These are phyloP conservation scores for Columba livia DNA, from an alignment of 2,113 vertebrate genomes.

Conservation along the genomic window DNA sequence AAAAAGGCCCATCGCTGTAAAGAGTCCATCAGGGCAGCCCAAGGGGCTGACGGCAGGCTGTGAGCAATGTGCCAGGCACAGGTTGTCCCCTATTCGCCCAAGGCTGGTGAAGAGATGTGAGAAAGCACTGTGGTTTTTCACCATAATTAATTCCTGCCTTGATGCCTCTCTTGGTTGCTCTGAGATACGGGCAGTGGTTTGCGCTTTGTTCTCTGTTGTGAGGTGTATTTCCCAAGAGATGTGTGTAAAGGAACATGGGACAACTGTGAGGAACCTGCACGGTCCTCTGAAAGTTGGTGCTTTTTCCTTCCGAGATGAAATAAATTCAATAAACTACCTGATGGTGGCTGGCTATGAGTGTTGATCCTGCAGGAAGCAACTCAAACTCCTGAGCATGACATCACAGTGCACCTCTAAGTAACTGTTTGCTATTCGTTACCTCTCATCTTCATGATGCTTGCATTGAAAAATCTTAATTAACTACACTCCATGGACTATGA, in stretches of 20 bases:
- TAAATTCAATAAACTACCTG: neutral
- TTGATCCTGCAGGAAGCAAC: neutral
- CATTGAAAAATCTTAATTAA: neutral
- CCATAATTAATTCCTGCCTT: neutral
- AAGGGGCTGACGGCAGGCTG: neutral
- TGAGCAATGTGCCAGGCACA: neutral
- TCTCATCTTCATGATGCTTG: neutral
- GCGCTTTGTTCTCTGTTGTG: neutral
- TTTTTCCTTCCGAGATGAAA: neutral
- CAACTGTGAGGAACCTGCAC: neutral
- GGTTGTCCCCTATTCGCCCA: neutral
- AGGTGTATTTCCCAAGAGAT: neutral
- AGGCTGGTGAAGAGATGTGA: neutral
- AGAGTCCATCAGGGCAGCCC: neutral
- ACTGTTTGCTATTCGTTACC: fast-evolving
- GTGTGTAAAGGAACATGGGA: neutral
- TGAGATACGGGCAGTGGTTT: neutral
- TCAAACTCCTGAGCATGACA: neutral
- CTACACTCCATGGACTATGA: neutral
- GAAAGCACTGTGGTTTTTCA: neutral
- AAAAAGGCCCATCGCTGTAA: neutral
- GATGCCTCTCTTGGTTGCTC: fast-evolving
- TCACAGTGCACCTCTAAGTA: neutral
- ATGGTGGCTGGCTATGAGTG: neutral
- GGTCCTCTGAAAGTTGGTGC: neutral